Evolutionary conservation across 2,888 invertebrate species (phyloP).

Genomic region (Drosophila siamana): DNA sequence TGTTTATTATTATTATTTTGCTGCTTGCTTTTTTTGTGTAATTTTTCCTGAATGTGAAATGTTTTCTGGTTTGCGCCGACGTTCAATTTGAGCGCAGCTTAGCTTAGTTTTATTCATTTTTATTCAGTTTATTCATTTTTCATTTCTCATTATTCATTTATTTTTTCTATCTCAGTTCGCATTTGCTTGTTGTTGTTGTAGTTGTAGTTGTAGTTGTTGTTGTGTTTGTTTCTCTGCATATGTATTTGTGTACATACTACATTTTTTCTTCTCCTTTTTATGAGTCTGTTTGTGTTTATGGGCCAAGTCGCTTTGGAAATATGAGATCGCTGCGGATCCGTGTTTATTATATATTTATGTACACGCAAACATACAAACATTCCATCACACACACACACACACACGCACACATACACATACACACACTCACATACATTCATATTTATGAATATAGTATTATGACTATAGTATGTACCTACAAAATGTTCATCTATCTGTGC

Average conservation of each 20-base stretch:
- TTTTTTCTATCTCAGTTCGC: conserved; percentile 32
- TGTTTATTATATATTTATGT: conserved; percentile 28
- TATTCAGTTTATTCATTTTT: conserved; percentile 37
- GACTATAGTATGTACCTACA: conserved; percentile 6
- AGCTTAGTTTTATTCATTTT: conserved; percentile 45
- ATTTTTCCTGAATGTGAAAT: conserved; percentile 67
- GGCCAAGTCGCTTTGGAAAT: conserved; percentile 49
- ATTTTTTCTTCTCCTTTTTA: conserved; percentile 17
- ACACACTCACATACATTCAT: neutral
- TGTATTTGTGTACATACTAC: conserved; percentile 8
- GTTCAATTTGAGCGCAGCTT: conserved; percentile 50
- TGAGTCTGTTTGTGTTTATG: conserved; percentile 34
- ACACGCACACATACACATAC: neutral
- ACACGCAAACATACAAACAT: neutral
- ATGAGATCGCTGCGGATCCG: conserved; percentile 45
- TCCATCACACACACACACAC: too few relatives aligned
- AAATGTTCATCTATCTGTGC: conserved; percentile 8
- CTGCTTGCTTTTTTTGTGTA: conserved; percentile 24
- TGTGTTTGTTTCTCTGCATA: conserved; percentile 1
- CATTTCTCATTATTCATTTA: conserved; percentile 45
- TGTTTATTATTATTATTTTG: conserved; percentile 34
- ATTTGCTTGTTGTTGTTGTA: conserved; percentile 21
- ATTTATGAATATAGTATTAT: neutral
- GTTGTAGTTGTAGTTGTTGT: conserved; percentile 16
- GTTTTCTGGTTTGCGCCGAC: conserved; percentile 51